These are phyloP conservation scores for Ophraella communa DNA, from an alignment of 2,888 invertebrate species.

Conservation along the genomic window DNA sequence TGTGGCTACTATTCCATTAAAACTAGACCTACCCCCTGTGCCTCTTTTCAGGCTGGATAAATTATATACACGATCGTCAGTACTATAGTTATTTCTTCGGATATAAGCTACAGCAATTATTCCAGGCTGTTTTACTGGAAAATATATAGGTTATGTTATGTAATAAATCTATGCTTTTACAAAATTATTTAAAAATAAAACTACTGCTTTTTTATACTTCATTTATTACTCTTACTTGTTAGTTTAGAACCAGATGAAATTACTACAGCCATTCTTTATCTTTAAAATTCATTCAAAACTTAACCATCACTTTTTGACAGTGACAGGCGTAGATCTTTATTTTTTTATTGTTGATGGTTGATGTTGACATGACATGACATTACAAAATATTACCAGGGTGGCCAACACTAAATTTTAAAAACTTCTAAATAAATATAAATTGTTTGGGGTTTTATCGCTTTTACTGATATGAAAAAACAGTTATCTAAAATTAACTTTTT, in stretches of 20 bases:
- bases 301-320: background rate
- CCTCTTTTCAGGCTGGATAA: slow-evolving; percentile 77
- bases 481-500: no score
- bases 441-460: no score
- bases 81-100: slow-evolving; percentile 61
- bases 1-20: slow-evolving; percentile 98
- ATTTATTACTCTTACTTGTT: slow-evolving; percentile 47
- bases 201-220: background rate
- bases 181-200: background rate
- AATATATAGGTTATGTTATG: slow-evolving; percentile 42
- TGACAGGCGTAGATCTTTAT: background rate
- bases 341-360: no score
- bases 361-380: no score
- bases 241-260: slow-evolving; percentile 50
- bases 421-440: no score
- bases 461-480: no score
- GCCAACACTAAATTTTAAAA: no score
- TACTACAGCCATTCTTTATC: slow-evolving; percentile 51
- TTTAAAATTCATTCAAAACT: slow-evolving; percentile 4
- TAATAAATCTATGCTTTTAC: slow-evolving; percentile 34
- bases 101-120: slow-evolving; percentile 53
- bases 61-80: slow-evolving; percentile 65
- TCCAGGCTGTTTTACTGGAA: slow-evolving; percentile 53
- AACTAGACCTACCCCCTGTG: slow-evolving; percentile 92
- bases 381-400: no score